Evolutionary conservation across 2,797 vertebrate genomes (phyloP).

Genomic region (Epinephelus coioides): DNA sequence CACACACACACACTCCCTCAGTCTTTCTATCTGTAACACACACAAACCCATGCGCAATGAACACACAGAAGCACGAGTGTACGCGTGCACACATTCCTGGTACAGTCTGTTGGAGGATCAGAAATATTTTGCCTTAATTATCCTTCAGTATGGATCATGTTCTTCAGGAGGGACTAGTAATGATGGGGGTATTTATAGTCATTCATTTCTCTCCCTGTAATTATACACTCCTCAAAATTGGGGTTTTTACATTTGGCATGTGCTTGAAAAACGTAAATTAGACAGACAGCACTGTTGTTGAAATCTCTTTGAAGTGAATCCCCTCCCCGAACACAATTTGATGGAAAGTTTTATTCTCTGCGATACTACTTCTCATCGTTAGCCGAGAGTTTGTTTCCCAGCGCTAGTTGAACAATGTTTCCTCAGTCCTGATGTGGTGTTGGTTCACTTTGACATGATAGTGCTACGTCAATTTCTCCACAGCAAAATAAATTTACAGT

Average conservation of each 20-base stretch:
- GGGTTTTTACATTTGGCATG: slow-evolving; percentile 82
- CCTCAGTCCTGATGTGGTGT: slow-evolving; percentile 10
- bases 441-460: slow-evolving; percentile 21
- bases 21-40: background rate
- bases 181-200: slow-evolving; percentile 85
- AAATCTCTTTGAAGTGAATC: slow-evolving; percentile 80
- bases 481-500: background rate
- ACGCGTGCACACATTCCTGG: slow-evolving; percentile 49
- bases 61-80: slow-evolving; percentile 18
- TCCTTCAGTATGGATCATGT: slow-evolving; percentile 82
- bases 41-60: slow-evolving; percentile 12
- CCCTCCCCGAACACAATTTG: slow-evolving; percentile 72
- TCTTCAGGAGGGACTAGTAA: slow-evolving; percentile 79
- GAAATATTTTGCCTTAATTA: slow-evolving; percentile 84
- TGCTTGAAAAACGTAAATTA: slow-evolving; percentile 80
- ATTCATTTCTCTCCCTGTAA: slow-evolving; percentile 81
- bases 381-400: slow-evolving; percentile 49
- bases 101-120: slow-evolving; percentile 76
- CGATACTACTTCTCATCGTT: slow-evolving; percentile 57
- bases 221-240: slow-evolving; percentile 82
- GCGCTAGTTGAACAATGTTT: slow-evolving; percentile 26
- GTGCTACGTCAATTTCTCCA: background rate
- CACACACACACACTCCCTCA: background rate
- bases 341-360: slow-evolving; percentile 73
- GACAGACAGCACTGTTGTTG: slow-evolving; percentile 79